Conservation (phyloP, 1,140 invertebrate genomes). For the Sinonovacula constricta region DNA sequence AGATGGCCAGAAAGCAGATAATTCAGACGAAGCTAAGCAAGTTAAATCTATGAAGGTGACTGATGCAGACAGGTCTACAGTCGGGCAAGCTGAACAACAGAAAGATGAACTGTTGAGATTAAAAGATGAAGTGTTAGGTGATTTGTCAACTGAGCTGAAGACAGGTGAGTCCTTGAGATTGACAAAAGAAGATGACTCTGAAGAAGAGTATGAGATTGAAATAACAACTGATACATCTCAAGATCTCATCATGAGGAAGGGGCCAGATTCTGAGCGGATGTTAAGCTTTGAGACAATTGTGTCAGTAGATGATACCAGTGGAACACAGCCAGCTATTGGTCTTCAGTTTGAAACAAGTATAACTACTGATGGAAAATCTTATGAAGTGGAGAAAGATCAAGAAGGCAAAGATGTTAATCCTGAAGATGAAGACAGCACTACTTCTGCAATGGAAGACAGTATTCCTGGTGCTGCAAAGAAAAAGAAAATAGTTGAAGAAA, state of each 20-base stretch:
- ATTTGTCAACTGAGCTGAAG: too few species aligned
- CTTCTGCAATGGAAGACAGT: background rate
- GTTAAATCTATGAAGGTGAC: too few species aligned
- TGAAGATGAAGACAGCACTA: background rate
- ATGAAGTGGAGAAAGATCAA: too few species aligned
- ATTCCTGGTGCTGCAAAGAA: background rate
- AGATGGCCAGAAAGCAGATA: too few species aligned
- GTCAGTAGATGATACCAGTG: background rate
- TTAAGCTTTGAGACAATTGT: slow-evolving; percentile 10
- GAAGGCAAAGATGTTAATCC: background rate
- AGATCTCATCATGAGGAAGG: too few species aligned
- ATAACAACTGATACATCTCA: background rate
- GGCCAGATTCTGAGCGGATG: background rate
- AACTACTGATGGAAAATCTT: too few species aligned
- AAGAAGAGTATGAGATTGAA: slow-evolving; percentile 5
- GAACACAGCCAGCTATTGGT: background rate
- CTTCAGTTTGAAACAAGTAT: slow-evolving; percentile 8
- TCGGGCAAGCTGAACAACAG: too few species aligned
- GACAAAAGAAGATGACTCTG: background rate
- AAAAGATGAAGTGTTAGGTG: too few species aligned
- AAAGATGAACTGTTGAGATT: too few species aligned
- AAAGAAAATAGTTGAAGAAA: slow-evolving; percentile 1
- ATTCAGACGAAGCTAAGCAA: too few species aligned
- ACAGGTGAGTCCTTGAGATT: background rate
- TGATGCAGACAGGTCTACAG: too few species aligned